phyloP scores from a whole-genome alignment of 2,888 invertebrate genomes.

The Drosophila borborema region DNA sequence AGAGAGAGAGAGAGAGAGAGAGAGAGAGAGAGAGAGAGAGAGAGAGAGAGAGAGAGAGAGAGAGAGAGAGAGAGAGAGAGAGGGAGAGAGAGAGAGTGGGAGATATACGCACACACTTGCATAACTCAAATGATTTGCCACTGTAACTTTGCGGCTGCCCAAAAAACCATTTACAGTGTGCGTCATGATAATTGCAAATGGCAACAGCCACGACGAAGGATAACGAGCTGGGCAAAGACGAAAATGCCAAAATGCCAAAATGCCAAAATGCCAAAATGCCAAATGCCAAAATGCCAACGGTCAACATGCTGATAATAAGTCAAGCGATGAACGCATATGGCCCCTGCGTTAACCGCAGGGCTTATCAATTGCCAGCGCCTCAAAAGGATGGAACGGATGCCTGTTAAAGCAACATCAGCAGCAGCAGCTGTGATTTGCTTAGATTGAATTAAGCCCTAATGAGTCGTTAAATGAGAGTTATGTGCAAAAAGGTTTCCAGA shows the following conservation, averaged over 20 bases:
- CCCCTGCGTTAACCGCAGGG: slow-evolving; percentile 30
- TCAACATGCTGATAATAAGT: slow-evolving; percentile 78
- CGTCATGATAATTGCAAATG: slow-evolving; percentile 77
- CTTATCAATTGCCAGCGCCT: slow-evolving; percentile 51
- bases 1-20: background rate
- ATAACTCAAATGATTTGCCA: slow-evolving; percentile 53
- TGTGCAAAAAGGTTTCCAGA: slow-evolving; percentile 6
- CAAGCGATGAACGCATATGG: slow-evolving; percentile 58
- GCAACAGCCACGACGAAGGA: slow-evolving; percentile 24
- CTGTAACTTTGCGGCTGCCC: slow-evolving; percentile 63
- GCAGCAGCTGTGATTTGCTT: slow-evolving; percentile 43
- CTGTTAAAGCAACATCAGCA: background rate
- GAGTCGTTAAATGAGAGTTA: slow-evolving; percentile 60
- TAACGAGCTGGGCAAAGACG: slow-evolving; percentile 25
- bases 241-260: slow-evolving; percentile 2
- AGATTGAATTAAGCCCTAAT: slow-evolving; percentile 72
- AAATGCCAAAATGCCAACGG: slow-evolving; percentile 29
- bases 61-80: slow-evolving; percentile 4
- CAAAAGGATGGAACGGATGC: slow-evolving; percentile 17
- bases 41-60: background rate
- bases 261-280: slow-evolving; percentile 14
- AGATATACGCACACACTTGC: slow-evolving; percentile 5
- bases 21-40: slow-evolving; percentile 1
- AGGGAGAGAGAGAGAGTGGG: background rate
- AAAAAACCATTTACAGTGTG: slow-evolving; percentile 53